Conservation (phyloP, 2,797 vertebrate species). For the Megalops cyprinoides region DNA sequence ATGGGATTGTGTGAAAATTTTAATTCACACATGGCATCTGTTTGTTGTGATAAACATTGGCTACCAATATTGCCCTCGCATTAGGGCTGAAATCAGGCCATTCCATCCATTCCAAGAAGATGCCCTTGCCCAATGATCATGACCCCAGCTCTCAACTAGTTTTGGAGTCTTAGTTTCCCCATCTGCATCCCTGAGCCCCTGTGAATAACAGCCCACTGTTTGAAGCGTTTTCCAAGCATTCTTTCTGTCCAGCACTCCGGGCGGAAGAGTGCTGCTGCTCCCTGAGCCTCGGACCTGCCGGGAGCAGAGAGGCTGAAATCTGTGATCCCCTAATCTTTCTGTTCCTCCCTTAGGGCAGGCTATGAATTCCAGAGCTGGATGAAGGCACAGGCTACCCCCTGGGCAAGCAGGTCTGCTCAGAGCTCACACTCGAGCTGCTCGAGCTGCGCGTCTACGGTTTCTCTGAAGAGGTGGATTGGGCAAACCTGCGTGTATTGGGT, state of each 20-base stretch:
- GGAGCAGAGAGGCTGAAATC: slow-evolving; percentile 16
- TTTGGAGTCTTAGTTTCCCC: slow-evolving; percentile 16
- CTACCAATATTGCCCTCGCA: not conserved
- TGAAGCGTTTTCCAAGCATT: slow-evolving; percentile 27
- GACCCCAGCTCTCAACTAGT: slow-evolving; percentile 15
- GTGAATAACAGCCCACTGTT: slow-evolving; percentile 26
- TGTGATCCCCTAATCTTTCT: slow-evolving; percentile 22
- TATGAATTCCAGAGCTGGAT: slow-evolving; percentile 22
- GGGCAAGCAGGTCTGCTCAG: slow-evolving; percentile 14
- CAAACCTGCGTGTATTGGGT: not conserved
- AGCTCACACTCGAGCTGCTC: slow-evolving; percentile 3
- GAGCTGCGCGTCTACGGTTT: not conserved
- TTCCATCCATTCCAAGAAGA: not conserved
- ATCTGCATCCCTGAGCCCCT: slow-evolving; percentile 15
- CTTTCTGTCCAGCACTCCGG: slow-evolving; percentile 16
- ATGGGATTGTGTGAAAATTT: not conserved
- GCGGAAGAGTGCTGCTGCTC: not conserved
- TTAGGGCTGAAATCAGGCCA: not conserved
- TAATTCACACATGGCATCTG: not conserved
- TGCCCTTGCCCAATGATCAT: no score
- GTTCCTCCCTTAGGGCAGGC: slow-evolving; percentile 12
- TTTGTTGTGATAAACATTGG: not conserved
- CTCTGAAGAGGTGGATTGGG: not conserved
- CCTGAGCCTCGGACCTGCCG: slow-evolving; percentile 13
- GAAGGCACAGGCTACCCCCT: slow-evolving; percentile 23